phyloP scores from a whole-genome alignment of 1,140 invertebrate species.

The Drosophila punjabiensis region DNA sequence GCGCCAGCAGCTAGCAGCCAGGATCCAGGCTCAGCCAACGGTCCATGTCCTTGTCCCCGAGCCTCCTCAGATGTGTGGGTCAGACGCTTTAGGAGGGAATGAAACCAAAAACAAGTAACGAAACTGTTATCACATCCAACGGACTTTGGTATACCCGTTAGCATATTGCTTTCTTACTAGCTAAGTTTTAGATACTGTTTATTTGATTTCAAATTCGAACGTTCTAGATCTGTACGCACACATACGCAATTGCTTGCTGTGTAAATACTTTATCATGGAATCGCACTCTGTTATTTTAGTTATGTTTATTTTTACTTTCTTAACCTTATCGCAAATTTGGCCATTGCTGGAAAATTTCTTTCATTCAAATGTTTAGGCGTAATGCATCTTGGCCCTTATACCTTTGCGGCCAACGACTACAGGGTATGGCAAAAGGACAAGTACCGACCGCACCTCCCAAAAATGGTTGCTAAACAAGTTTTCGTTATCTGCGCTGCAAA shows the following conservation, averaged over 20 bases:
- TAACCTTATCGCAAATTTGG: no score
- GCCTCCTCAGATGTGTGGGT: slow-evolving; percentile 27
- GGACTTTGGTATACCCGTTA: background rate
- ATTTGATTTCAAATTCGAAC: background rate
- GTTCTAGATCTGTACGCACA: no score
- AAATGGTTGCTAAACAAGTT: slow-evolving; percentile 79
- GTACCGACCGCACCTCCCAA: slow-evolving; percentile 49
- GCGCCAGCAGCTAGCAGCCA: slow-evolving; percentile 46
- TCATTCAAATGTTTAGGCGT: no score
- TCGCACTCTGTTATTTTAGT: no score
- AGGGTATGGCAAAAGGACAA: slow-evolving; percentile 46
- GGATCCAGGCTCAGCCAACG: slow-evolving; percentile 26
- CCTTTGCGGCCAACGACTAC: background rate
- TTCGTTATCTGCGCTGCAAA: slow-evolving; percentile 63
- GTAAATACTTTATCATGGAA: no score
- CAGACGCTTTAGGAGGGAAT: slow-evolving; percentile 1
- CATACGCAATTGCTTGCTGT: no score
- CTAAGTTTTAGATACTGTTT: background rate
- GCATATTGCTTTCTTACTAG: background rate
- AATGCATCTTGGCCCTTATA: background rate
- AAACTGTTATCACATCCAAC: background rate
- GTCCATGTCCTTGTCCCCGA: slow-evolving; percentile 34
- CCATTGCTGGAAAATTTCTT: no score
- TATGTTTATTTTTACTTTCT: no score
- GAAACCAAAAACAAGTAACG: slow-evolving; percentile 7